Base-by-base conservation (phyloP, 2,113 vertebrate species). In the Esox niger region DNA sequence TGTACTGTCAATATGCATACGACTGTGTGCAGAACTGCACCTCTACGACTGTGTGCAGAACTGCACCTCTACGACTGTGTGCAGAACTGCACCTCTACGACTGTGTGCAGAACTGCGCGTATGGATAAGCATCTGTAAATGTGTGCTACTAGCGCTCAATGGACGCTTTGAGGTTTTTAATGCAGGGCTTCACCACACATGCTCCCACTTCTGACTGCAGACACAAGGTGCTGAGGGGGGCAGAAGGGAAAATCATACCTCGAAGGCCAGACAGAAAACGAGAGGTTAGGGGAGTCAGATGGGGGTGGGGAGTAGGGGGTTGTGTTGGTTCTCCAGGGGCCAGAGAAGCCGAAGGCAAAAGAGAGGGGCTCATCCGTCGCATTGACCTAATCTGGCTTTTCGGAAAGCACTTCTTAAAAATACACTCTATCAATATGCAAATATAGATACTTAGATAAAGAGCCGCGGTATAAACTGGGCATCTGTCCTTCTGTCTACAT, bases 281-380 rank as follows among this genome's bases (percentile, higher is more conserved):
- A 2, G 73, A 63, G 56, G 70, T 31, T 57, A 35, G 47, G 31
- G 47, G 66, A 30, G 10, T 13, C 2, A 11, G 52, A 43, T 21
- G 6, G 13, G 56, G 35, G 62, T 62, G 70, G 25, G 38, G 55
- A n/a, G n/a, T n/a, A n/a, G n/a, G n/a, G n/a, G n/a, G n/a, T n/a
- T n/a, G n/a, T n/a, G n/a, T n/a, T n/a, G n/a, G n/a, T n/a, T 79
- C 78, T 84, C 63, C 11, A 57, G 56, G 76, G 71, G 29, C 31
- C 66, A 71, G 60, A 63, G 61, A 2, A 0, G 71, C 52, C 33
- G 2, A 57, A 17, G 23, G 30, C 23, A 68, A 56, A 69, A 68
- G 77, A 13, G 6, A 73, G 59, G 21, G n/a, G 38, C 13, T 17
- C 38, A 43, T 43, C 13, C 38, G 17, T 43, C 38, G 0, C 4